These are phyloP conservation scores for Oceanodroma tethys DNA, from an alignment of 2,113 vertebrate genomes.

Conservation along the genomic window DNA sequence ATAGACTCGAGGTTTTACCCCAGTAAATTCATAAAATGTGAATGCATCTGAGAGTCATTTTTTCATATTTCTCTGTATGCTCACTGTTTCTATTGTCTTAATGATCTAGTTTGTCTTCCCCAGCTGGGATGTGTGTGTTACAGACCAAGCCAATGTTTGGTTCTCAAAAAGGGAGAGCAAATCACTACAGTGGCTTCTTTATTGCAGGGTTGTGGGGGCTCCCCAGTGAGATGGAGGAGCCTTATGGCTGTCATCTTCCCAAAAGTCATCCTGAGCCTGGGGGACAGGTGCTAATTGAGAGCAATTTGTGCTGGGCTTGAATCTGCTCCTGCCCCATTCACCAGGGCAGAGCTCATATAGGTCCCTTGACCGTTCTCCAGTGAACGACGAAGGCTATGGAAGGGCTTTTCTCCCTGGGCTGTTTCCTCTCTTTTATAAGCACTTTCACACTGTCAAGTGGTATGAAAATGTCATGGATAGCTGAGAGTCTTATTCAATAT, in stretches of 20 bases:
- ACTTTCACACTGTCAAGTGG: background rate
- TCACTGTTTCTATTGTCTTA: background rate
- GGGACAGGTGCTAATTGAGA: background rate
- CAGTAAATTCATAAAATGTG: background rate
- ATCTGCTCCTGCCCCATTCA: background rate
- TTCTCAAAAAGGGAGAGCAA: background rate
- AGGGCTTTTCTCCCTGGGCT: background rate
- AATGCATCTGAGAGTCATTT: background rate
- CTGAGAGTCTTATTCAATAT: background rate
- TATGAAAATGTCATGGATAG: background rate
- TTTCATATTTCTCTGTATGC: background rate
- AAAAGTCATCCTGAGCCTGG: background rate
- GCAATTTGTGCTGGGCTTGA: background rate
- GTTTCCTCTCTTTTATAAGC: background rate
- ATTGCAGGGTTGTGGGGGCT: background rate
- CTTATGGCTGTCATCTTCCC: background rate
- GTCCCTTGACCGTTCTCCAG: background rate
- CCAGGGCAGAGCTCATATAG: background rate
- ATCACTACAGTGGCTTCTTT: background rate
- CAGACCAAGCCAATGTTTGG: background rate
- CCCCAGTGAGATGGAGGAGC: background rate
- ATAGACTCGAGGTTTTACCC: background rate
- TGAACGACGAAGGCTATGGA: background rate
- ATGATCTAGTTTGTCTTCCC: conserved; percentile 1
- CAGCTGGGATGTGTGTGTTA: background rate